Base-by-base conservation (phyloP, 2,797 vertebrate genomes). In the Argentina silus region DNA sequence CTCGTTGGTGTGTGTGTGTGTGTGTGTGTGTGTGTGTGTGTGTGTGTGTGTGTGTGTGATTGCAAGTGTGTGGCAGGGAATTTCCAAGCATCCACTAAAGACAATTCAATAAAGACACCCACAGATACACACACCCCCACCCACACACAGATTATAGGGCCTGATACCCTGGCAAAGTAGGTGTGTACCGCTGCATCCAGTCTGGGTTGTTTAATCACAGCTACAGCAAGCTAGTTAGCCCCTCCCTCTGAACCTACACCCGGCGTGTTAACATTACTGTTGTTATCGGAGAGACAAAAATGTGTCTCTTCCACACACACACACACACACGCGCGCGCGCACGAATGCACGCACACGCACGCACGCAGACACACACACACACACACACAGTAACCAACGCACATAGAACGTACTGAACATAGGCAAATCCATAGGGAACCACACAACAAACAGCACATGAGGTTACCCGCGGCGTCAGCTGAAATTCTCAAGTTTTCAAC, bases 31-130 rank as follows among this genome's bases (percentile, higher is more conserved):
- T 56, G 56, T 36, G 42, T 59, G 68, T 6, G 19, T 56, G 69
- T 45, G 43, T 48, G 70, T 56, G 50, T 14, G 70, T 21, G 67
- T 27, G 69, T 36, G 11, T 21, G 63, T 47, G 1, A n/a, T 47
- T 12, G 63, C 27, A 7, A 68, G 68, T 77, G 81, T 75, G 77
- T 44, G 11, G 36, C 48, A 10, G 60, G 55, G 23, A 62, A 73
- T 67, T 67, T 60, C 74, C 6, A 83, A 79, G 59, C 81, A 77
- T 85, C 87, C 80, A 83, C 69, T 88, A 89, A 90, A 80, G 86
- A 86, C 86, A 86, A 79, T 88, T 80, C 85, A 70, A 11, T 21
- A 36, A 6, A 61, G 7, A 48, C 43, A 21, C 7, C 11, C 36
- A n/a, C 45, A 9, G n/a, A 48, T 14, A 12, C 45, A 47, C 45